These are phyloP conservation scores for Drosophila malerkotliana DNA, from an alignment of 1,140 invertebrate genomes.

Conservation along the genomic window DNA sequence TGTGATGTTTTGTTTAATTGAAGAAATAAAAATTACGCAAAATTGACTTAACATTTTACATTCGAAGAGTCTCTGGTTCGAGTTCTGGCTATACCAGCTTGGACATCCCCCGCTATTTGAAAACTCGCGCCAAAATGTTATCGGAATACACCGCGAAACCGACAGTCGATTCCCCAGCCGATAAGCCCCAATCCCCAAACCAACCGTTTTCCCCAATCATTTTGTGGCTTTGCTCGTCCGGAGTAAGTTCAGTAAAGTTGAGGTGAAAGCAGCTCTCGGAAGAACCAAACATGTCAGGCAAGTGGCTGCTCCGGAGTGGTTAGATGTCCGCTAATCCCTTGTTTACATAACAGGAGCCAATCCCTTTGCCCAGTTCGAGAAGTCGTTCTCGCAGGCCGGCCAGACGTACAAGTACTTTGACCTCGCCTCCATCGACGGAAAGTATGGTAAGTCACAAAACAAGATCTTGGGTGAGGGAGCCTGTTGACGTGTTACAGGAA, in stretches of 20 bases:
- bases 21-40: no score
- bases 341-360: conserved; percentile 86
- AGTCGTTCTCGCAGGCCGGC: conserved; percentile 87
- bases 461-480: not conserved
- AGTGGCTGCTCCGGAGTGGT: conserved; percentile 12
- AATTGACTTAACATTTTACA: no score
- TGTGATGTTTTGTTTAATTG: no score
- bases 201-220: conserved; percentile 21
- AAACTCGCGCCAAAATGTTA: not conserved
- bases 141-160: not conserved
- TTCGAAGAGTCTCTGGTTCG: no score
- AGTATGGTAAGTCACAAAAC: conserved; percentile 89
- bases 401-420: conserved; percentile 91
- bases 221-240: conserved; percentile 52
- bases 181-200: conserved; percentile 4
- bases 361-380: conserved; percentile 89
- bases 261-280: not conserved
- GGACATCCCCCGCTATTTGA: not conserved
- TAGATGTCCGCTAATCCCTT: not conserved
- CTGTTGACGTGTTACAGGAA: conserved; percentile 36
- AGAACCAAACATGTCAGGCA: conserved; percentile 60
- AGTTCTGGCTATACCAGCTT: not conserved
- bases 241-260: conserved; percentile 54
- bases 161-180: not conserved
- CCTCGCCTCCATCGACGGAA: conserved; percentile 87